phyloP scores from a whole-genome alignment of 2,113 vertebrate genomes.

The Pycnonotus jocosus region DNA sequence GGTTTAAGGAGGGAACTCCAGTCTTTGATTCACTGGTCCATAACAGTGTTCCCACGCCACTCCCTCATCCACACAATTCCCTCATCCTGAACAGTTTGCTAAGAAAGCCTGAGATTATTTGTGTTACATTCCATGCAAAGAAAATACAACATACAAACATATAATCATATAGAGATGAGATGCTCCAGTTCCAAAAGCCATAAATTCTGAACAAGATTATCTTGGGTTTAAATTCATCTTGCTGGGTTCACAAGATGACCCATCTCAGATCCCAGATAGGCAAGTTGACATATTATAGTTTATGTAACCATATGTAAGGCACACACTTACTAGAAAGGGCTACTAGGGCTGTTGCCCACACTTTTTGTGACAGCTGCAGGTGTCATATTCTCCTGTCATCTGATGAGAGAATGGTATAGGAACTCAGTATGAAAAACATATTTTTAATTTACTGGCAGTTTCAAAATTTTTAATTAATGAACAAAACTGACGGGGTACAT shows the following conservation, averaged over 20 bases:
- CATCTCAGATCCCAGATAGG: neutral
- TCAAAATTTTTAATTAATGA: neutral
- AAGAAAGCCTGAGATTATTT: conserved; percentile 12
- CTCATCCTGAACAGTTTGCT: neutral
- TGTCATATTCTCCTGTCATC: neutral
- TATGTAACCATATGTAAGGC: neutral
- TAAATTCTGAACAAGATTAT: neutral
- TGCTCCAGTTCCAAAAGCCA: neutral
- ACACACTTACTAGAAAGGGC: neutral
- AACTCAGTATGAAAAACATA: neutral
- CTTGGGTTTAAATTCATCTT: neutral
- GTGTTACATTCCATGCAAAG: neutral
- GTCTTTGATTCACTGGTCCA: conserved; percentile 18
- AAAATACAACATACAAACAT: neutral
- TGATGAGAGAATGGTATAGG: neutral
- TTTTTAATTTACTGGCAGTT: neutral
- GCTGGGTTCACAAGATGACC: neutral
- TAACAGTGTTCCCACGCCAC: neutral
- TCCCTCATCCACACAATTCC: conserved; percentile 9
- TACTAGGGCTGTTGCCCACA: neutral
- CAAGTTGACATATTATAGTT: neutral
- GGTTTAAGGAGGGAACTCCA: conserved; percentile 26
- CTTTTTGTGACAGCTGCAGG: neutral
- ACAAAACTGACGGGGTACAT: neutral
- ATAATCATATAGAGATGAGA: neutral